Percentiles rank a stretch among this genome's conserved stretches.
Conservation (phyloP, 2,113 vertebrate species). For the Bos indicus region DNA sequence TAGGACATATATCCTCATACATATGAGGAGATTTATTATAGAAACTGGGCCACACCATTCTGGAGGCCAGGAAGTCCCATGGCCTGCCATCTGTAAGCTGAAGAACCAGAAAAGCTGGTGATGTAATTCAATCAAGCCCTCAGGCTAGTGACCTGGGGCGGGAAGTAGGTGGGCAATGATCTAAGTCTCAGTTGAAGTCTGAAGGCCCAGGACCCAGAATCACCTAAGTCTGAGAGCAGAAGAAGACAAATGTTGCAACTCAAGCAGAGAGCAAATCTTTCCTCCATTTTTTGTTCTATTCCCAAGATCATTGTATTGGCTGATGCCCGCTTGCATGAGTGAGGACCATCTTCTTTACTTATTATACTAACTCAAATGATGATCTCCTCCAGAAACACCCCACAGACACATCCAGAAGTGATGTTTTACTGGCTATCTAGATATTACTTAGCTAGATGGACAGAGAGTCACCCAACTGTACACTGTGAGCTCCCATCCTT, state of each 20-base stretch:
- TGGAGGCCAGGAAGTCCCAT: not conserved
- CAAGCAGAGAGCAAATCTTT: not conserved
- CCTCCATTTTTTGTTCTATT: not conserved
- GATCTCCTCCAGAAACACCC: not conserved
- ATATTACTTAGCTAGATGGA: not conserved
- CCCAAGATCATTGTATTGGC: too few relatives aligned
- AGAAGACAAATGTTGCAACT: not conserved
- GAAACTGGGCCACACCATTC: not conserved
- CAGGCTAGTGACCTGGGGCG: not conserved
- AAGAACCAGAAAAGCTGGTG: not conserved
- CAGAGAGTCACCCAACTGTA: not conserved
- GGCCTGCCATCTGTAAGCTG: not conserved
- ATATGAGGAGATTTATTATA: not conserved
- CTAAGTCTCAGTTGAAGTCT: not conserved
- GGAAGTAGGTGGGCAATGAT: too few relatives aligned
- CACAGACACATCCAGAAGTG: not conserved
- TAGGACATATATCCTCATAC: too few relatives aligned
- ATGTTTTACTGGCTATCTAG: rapidly evolving
- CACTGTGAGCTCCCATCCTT: rapidly evolving
- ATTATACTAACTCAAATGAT: not conserved
- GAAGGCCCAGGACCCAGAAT: not conserved
- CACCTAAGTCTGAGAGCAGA: too few relatives aligned
- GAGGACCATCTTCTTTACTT: not conserved
- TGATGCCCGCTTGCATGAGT: rapidly evolving
- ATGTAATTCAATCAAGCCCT: not conserved